These are phyloP conservation scores for Glareola pratincola DNA, from an alignment of 2,113 vertebrate species.

Conservation along the genomic window DNA sequence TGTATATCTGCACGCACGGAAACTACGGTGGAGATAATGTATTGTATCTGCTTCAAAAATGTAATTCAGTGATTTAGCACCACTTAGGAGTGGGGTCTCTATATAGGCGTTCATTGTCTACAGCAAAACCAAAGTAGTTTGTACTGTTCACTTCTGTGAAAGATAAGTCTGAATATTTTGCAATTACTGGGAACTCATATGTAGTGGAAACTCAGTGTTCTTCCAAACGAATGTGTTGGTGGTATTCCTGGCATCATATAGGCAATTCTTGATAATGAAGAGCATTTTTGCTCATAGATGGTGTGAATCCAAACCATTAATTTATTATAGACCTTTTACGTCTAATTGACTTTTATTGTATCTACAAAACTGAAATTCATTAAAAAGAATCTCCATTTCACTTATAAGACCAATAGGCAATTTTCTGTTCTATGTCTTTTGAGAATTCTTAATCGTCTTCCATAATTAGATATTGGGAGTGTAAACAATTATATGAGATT, in stretches of 20 bases:
- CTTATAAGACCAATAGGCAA: neutral
- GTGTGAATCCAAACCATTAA: neutral
- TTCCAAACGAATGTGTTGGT: neutral
- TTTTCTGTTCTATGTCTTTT: neutral
- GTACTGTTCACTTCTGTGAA: neutral
- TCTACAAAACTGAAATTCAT: neutral
- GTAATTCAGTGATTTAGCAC: neutral
- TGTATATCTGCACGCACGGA: neutral
- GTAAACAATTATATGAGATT: neutral
- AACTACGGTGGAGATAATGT: neutral
- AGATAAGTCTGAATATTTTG: neutral
- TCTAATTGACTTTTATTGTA: slow-evolving; percentile 1
- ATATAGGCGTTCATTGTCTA: fast-evolving
- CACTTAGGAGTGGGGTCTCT: neutral
- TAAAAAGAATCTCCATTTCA: neutral
- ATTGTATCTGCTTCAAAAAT: neutral
- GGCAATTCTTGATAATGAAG: neutral
- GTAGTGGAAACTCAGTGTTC: neutral
- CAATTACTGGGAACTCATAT: neutral
- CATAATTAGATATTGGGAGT: neutral
- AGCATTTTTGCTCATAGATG: neutral
- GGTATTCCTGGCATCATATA: neutral
- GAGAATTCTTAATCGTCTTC: slow-evolving; percentile 1
- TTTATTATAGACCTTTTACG: slow-evolving; percentile 11
- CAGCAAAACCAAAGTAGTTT: neutral